These are phyloP conservation scores for Drosophila prostipennis DNA, from an alignment of 2,888 invertebrate genomes.

Conservation along the genomic window DNA sequence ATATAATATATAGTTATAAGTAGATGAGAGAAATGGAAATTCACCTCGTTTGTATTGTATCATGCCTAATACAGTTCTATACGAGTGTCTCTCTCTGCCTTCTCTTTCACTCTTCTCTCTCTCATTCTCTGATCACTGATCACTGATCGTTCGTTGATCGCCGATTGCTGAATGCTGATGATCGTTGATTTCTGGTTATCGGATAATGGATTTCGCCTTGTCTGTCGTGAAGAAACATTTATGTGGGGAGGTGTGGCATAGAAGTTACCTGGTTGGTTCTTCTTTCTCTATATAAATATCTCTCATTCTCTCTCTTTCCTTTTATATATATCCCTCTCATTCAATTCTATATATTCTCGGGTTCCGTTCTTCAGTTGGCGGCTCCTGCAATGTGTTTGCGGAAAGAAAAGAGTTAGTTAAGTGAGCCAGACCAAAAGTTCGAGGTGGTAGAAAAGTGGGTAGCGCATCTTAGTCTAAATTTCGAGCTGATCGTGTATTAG, in stretches of 20 bases:
- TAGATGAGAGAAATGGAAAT: slow-evolving; percentile 63
- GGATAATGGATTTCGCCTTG: slow-evolving; percentile 7
- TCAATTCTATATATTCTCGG: not conserved
- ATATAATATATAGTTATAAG: slow-evolving; percentile 21
- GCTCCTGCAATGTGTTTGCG: slow-evolving; percentile 28
- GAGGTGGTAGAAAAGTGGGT: not conserved
- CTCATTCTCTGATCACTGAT: slow-evolving; percentile 21
- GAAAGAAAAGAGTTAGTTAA: slow-evolving; percentile 10
- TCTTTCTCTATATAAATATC: slow-evolving; percentile 21
- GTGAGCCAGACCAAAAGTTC: slow-evolving; percentile 1
- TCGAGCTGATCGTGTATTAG: slow-evolving; percentile 1
- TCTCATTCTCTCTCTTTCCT: not conserved
- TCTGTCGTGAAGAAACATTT: slow-evolving; percentile 75
- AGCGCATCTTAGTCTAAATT: slow-evolving; percentile 13
- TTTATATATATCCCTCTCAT: not conserved
- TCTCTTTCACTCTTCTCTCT: slow-evolving; percentile 13
- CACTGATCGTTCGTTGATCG: slow-evolving; percentile 19
- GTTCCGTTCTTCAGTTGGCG: slow-evolving; percentile 1
- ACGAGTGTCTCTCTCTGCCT: slow-evolving; percentile 43
- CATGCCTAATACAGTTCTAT: slow-evolving; percentile 57
- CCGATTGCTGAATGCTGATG: slow-evolving; percentile 5
- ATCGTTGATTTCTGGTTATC: slow-evolving; percentile 3
- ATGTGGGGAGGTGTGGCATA: slow-evolving; percentile 62
- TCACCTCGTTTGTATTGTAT: slow-evolving; percentile 59
- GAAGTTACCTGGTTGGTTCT: slow-evolving; percentile 68